phyloP scores from a whole-genome alignment of 2,113 vertebrate species.

The Narcine bancroftii region DNA sequence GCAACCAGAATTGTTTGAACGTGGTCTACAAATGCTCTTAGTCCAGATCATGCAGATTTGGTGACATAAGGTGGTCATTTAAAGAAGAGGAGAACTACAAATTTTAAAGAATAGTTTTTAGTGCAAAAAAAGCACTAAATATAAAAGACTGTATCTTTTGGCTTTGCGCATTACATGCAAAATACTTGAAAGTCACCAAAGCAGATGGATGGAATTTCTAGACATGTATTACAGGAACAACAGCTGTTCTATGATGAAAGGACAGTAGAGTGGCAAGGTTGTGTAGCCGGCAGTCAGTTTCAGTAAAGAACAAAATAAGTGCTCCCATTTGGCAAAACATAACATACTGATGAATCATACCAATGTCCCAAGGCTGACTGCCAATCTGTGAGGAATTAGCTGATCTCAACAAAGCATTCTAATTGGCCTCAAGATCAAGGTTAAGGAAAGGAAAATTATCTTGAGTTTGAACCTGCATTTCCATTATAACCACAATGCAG shows the following conservation, averaged over 20 bases:
- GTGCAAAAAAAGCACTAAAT: neutral
- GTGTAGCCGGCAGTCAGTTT: neutral
- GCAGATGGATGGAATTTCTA: neutral
- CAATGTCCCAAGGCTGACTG: neutral
- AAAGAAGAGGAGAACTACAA: neutral
- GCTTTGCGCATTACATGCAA: neutral
- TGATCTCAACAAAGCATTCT: neutral
- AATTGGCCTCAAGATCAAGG: neutral
- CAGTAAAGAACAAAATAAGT: neutral
- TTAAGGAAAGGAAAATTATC: neutral
- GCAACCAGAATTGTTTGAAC: neutral
- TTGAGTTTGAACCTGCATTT: neutral
- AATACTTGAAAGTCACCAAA: neutral
- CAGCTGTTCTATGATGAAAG: neutral
- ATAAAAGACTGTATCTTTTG: neutral
- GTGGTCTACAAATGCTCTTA: neutral
- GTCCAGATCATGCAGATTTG: neutral
- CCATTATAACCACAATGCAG: neutral
- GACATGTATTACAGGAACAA: neutral
- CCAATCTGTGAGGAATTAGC: neutral
- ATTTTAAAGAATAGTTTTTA: neutral
- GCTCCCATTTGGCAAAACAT: too few relatives aligned
- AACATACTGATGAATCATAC: neutral
- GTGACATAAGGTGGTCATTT: neutral
- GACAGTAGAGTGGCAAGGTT: neutral